Evolutionary conservation across 1,140 invertebrate genomes (phyloP).

Genomic region (Ceratina calcarata): DNA sequence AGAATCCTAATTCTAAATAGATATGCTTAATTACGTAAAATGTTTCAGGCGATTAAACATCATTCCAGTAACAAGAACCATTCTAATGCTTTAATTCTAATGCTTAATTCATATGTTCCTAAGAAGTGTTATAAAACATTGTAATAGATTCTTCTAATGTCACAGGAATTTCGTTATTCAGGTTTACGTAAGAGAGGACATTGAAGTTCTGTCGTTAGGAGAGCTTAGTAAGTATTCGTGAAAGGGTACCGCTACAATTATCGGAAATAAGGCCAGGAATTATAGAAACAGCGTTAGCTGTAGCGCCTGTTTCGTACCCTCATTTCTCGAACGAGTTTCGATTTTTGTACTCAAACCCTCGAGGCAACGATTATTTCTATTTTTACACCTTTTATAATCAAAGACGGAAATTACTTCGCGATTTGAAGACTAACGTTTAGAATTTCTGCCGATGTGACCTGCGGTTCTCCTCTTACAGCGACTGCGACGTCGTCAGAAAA

Average conservation of each 20-base stretch:
- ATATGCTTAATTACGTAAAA: constrained; percentile 5
- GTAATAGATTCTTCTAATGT: neutral
- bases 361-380: neutral
- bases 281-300: neutral
- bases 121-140: neutral
- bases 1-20: neutral
- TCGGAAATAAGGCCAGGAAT: constrained; percentile 34
- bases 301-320: neutral
- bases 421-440: too few species aligned
- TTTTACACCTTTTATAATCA: neutral
- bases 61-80: neutral
- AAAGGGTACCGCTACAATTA: constrained; percentile 42
- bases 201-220: constrained; percentile 1
- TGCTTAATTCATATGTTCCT: too few species aligned
- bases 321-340: neutral
- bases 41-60: neutral
- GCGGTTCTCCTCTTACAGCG: too few species aligned
- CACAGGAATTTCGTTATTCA: constrained; percentile 1
- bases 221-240: constrained; percentile 18
- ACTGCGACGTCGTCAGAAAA: neutral
- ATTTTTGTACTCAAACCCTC: neutral
- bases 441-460: too few species aligned
- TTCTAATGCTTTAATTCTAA: too few species aligned
- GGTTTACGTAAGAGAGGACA: constrained; percentile 29
- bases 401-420: too few species aligned